Evolutionary conservation across 2,888 invertebrate species (phyloP).

Genomic region (Autographa gamma): DNA sequence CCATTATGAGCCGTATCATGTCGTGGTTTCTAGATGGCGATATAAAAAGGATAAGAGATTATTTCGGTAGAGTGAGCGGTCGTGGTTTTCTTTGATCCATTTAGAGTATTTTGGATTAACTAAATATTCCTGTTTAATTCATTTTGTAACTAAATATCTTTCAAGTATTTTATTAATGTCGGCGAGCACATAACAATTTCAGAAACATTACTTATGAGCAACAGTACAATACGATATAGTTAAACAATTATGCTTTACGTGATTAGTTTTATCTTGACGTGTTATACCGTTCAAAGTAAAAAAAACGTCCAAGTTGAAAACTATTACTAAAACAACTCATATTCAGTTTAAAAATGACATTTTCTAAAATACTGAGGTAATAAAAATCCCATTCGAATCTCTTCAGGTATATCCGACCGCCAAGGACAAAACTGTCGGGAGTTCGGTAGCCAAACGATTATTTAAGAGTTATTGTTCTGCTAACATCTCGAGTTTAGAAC

Average conservation of each 20-base stretch:
- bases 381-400: constrained; percentile 19
- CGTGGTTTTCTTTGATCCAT: not conserved
- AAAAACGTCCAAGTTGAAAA: too few species aligned
- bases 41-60: constrained; percentile 28
- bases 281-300: too few species aligned
- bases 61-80: not conserved
- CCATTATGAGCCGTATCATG: constrained; percentile 47
- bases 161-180: too few species aligned
- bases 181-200: too few species aligned
- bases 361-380: not conserved
- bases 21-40: constrained; percentile 25
- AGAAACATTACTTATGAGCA: too few species aligned
- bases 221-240: too few species aligned
- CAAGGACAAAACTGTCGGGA: constrained; percentile 30
- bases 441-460: constrained; percentile 48
- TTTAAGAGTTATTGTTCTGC: constrained; percentile 56
- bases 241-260: too few species aligned
- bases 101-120: not conserved
- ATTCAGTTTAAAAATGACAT: too few species aligned
- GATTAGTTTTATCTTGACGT: too few species aligned
- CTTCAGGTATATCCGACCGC: constrained; percentile 32
- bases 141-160: too few species aligned
- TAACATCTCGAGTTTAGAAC: constrained; percentile 50
- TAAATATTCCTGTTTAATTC: not conserved
- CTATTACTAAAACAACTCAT: too few species aligned